phyloP scores from a whole-genome alignment of 2,113 vertebrate genomes.

The Gorsachius goisagi region DNA sequence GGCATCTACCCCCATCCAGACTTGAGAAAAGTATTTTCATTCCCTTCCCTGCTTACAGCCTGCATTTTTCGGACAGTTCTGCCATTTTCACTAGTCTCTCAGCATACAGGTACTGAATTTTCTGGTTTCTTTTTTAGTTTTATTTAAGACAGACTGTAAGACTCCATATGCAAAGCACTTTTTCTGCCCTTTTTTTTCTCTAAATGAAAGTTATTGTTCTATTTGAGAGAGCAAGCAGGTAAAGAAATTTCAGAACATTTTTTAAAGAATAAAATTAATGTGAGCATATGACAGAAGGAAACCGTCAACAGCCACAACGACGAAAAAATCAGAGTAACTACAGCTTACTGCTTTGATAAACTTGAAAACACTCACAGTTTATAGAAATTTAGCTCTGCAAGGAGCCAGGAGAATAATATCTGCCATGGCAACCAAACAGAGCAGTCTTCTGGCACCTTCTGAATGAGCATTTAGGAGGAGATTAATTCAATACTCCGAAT shows the following conservation, averaged over 20 bases:
- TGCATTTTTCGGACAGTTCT: neutral
- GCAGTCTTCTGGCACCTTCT: slow-evolving; percentile 53
- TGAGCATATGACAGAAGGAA: neutral
- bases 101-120: neutral
- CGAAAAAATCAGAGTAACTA: neutral
- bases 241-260: neutral
- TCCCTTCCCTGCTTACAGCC: neutral
- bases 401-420: slow-evolving; percentile 38
- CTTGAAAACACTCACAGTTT: slow-evolving; percentile 32
- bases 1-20: neutral
- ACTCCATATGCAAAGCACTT: neutral
- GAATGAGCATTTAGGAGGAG: slow-evolving; percentile 49
- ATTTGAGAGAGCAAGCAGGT: neutral
- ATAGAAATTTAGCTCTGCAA: slow-evolving; percentile 47
- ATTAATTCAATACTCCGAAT: slow-evolving; percentile 51
- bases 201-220: neutral
- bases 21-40: neutral
- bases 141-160: neutral
- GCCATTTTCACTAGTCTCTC: neutral
- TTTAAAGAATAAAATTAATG: neutral
- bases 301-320: neutral
- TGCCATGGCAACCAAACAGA: slow-evolving; percentile 59
- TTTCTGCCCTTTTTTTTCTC: neutral
- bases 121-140: neutral
- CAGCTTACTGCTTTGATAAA: slow-evolving; percentile 32